phyloP scores from a whole-genome alignment of 2,797 vertebrate genomes.

The Acridotheres tristis region DNA sequence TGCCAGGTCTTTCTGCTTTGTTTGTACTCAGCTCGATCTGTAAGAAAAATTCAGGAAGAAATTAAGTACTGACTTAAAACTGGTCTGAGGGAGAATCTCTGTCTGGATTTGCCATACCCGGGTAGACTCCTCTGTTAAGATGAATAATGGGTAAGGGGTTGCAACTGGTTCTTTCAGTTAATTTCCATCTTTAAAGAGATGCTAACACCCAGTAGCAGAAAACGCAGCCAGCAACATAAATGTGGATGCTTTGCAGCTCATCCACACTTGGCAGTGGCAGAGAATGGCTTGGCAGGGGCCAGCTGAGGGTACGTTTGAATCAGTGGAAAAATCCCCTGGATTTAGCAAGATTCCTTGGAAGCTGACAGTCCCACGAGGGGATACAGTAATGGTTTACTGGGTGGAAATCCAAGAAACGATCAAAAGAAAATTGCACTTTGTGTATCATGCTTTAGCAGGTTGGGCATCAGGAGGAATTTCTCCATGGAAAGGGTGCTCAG shows the following conservation, averaged over 20 bases:
- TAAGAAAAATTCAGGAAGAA: background rate
- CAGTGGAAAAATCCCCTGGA: background rate
- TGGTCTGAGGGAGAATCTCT: background rate
- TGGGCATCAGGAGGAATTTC: background rate
- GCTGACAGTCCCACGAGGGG: accelerated
- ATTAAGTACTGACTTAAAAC: background rate
- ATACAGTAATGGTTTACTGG: background rate
- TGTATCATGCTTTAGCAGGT: background rate
- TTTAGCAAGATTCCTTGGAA: background rate
- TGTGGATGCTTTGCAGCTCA: background rate
- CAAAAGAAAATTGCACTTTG: background rate
- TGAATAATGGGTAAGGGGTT: background rate
- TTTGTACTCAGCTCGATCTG: background rate
- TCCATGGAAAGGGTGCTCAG: background rate
- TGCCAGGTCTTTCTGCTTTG: background rate
- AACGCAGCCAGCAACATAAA: background rate
- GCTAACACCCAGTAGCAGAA: background rate
- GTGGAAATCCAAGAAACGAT: background rate
- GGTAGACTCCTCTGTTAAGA: background rate
- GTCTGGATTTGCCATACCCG: background rate
- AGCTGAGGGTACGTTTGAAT: background rate
- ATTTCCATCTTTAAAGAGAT: background rate
- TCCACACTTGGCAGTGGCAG: background rate
- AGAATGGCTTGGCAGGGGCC: accelerated
- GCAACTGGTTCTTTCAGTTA: background rate